Evolutionary conservation across 2,888 invertebrate genomes (phyloP), one percentile per base, ranked within the genome.

Genomic region (Octonoba sinensis): DNA sequence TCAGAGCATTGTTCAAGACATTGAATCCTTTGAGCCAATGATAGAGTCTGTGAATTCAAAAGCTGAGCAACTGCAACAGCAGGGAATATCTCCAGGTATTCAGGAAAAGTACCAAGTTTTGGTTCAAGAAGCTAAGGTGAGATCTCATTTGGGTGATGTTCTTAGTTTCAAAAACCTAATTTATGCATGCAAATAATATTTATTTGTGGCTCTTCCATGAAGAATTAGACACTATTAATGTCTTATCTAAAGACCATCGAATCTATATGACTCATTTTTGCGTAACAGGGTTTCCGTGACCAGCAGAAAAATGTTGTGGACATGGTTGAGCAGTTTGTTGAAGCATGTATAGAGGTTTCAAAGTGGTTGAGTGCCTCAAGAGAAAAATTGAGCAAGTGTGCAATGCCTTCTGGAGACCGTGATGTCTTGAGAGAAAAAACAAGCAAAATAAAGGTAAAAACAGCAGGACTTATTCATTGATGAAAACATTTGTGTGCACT

Each of bases 1-100:
- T 24, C 22, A 83, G 90, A 96, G 95, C 88, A 95, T 97, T 87
- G 96, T 97, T 59, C 96, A 97, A 90, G 97, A 98, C 89, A 97
- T 97, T 87, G 95, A 96, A 85, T 95, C 96, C 71, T 96, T 97
- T 89, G 96, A 97, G 89, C 97, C 97, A 69, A 96, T 97, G 95
- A 96, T 97, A 86, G 96, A 96, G 88, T 96, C 96, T 59, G 96
- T 97, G 56, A 93, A 95, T 74, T 94, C 94, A 71, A 97, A 97
- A 90, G 97, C 96, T 84, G 95, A 95, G 86, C 96, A 96, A 89
- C 90, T 97, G 86, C 94, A 94, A 89, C 95, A 96, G 89, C 95
- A 94, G 83, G 94, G 94, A 73, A 87, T 87, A 77, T 96, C 96
- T 15, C 94, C 95, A 27, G 96, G 96, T 90, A 96, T 97, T 78